These are phyloP conservation scores for Spatulosminthurus flaviceps DNA, from an alignment of 2,888 invertebrate genomes.

Conservation along the genomic window DNA sequence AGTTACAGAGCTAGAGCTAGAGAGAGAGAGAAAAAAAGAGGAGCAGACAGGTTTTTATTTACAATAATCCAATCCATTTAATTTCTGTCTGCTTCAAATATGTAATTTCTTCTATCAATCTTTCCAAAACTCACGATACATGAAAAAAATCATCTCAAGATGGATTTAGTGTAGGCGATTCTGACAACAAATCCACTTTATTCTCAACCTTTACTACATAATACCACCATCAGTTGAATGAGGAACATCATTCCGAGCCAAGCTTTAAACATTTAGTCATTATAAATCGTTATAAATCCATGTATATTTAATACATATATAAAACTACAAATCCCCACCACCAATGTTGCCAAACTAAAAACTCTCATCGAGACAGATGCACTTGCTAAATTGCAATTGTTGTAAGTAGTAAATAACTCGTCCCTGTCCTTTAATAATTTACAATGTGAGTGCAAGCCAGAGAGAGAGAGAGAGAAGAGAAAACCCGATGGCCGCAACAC, in stretches of 20 bases:
- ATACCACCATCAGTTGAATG: too few species aligned
- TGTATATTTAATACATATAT: too few species aligned
- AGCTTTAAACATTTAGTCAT: too few species aligned
- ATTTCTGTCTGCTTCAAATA: constrained; percentile 24
- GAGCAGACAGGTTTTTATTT: constrained; percentile 27
- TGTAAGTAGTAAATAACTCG: constrained; percentile 1
- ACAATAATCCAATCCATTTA: constrained; percentile 23
- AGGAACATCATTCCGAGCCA: too few species aligned
- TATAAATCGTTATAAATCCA: too few species aligned
- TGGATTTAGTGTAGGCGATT: constrained; percentile 7
- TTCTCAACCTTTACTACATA: too few species aligned
- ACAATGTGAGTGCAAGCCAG: too few species aligned
- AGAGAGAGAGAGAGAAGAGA: too few species aligned
- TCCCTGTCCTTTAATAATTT: too few species aligned
- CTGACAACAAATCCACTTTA: too few species aligned
- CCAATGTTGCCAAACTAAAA: constrained; percentile 1
- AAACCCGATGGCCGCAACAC: too few species aligned
- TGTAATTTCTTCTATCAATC: constrained; percentile 16
- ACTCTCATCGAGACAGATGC: background rate
- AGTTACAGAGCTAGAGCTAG: background rate
- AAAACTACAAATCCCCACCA: background rate
- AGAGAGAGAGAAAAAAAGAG: background rate
- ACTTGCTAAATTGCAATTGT: constrained; percentile 10
- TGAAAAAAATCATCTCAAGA: background rate
- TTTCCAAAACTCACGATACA: background rate